These are phyloP conservation scores for Melanitta fusca DNA, from an alignment of 2,797 vertebrate genomes.

Conservation along the genomic window DNA sequence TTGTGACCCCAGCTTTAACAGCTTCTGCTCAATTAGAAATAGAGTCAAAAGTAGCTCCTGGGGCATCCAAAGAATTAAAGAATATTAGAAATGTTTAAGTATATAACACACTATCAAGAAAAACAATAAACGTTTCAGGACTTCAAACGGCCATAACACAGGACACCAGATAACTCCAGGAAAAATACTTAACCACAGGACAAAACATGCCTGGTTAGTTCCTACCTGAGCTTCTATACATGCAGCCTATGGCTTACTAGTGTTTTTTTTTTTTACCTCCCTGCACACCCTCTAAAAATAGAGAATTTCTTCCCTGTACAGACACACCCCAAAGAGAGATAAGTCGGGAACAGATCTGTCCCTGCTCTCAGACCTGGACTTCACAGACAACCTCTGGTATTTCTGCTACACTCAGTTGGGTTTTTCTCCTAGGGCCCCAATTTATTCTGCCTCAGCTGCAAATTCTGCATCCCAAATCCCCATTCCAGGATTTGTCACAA, in stretches of 20 bases:
- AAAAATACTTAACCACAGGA: accelerated
- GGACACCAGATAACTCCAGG: accelerated
- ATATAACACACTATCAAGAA: background rate
- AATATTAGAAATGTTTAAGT: background rate
- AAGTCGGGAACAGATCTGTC: background rate
- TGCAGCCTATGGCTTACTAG: background rate
- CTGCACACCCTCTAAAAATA: background rate
- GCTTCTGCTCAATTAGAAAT: background rate
- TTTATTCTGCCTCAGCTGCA: background rate
- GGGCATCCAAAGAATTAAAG: background rate
- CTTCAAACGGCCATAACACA: background rate
- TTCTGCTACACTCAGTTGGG: accelerated
- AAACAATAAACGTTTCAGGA: accelerated
- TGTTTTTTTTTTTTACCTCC: background rate
- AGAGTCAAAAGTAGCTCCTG: background rate
- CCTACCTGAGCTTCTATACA: background rate
- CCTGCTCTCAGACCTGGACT: background rate
- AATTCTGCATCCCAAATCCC: background rate
- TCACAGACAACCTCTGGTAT: background rate
- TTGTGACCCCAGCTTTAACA: background rate
- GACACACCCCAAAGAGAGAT: background rate
- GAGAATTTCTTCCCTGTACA: background rate
- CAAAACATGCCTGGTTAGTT: accelerated
- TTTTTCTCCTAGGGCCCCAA: background rate
- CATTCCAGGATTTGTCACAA: background rate